Percentiles rank a stretch among this genome's conserved stretches.
Evolutionary conservation across 2,888 invertebrate genomes (phyloP).

Genomic region (Drosophila merina): DNA sequence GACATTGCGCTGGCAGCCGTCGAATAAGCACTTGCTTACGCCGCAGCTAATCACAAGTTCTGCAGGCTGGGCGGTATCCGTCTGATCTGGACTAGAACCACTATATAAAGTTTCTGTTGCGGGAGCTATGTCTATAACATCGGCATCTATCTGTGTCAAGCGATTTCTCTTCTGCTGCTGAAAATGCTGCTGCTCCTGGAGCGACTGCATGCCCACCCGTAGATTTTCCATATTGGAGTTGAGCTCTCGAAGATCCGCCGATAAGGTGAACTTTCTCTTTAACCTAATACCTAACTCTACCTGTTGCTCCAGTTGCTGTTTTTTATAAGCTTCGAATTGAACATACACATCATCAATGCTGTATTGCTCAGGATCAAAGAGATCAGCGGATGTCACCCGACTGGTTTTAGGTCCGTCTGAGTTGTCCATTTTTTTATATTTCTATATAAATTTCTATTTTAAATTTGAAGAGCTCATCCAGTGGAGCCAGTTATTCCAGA

Average conservation of each 20-base stretch:
- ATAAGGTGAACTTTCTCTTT: neutral
- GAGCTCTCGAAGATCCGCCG: slow-evolving; percentile 22
- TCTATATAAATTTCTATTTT: neutral
- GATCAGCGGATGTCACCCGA: neutral
- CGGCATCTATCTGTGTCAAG: slow-evolving; percentile 8
- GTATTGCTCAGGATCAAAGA: slow-evolving; percentile 4
- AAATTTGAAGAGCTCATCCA: neutral
- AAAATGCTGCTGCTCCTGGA: slow-evolving; percentile 13
- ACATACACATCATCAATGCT: slow-evolving; percentile 44
- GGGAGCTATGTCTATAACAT: slow-evolving; percentile 45
- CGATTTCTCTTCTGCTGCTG: slow-evolving; percentile 2
- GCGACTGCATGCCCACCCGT: slow-evolving; percentile 7
- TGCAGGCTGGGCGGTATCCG: neutral
- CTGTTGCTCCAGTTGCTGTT: neutral
- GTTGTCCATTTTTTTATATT: neutral
- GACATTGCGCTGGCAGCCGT: slow-evolving; percentile 42
- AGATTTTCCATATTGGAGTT: slow-evolving; percentile 19
- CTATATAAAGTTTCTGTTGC: neutral
- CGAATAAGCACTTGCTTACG: slow-evolving; percentile 41
- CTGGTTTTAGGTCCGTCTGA: slow-evolving; percentile 1
- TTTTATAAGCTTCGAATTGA: slow-evolving; percentile 39
- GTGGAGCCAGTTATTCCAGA: slow-evolving; percentile 10
- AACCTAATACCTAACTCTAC: neutral
- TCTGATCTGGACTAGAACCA: neutral
- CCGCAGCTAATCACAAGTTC: slow-evolving; percentile 39